Evolutionary conservation across 2,888 invertebrate species (phyloP).

Genomic region (Odiellus spinosus): DNA sequence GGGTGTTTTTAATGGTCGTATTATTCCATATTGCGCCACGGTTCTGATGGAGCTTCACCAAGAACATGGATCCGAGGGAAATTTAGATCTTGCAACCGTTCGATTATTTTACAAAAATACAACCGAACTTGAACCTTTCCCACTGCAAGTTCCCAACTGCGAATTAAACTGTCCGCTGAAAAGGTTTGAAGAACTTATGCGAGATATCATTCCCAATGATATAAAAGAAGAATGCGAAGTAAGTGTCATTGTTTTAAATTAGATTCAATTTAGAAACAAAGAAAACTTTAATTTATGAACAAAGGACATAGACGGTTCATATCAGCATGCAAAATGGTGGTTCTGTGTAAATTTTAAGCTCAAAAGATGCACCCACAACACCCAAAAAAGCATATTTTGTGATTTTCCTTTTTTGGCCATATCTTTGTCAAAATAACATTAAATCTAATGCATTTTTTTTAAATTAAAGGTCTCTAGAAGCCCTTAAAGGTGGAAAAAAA

Average conservation of each 20-base stretch:
- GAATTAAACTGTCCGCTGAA: constrained; percentile 9
- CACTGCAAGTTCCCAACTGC: constrained; percentile 9
- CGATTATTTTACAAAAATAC: constrained; percentile 9
- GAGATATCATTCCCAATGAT: constrained; percentile 9
- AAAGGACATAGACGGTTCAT: too few species aligned
- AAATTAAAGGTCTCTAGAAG: too few species aligned
- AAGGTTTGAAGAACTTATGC: constrained; percentile 9
- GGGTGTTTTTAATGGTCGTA: constrained; percentile 8
- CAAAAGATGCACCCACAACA: too few species aligned
- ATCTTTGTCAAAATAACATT: too few species aligned
- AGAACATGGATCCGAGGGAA: background rate
- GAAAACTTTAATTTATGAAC: too few species aligned
- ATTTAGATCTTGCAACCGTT: background rate
- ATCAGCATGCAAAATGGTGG: too few species aligned
- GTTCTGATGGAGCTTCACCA: constrained; percentile 9
- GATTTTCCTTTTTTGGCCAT: too few species aligned
- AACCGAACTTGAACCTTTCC: constrained; percentile 7
- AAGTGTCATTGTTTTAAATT: background rate
- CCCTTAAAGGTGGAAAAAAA: too few species aligned
- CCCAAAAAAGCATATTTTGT: too few species aligned
- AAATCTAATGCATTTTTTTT: too few species aligned
- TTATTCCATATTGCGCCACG: constrained; percentile 11
- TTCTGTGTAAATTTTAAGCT: too few species aligned
- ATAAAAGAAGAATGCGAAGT: constrained; percentile 10
- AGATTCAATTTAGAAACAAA: too few species aligned